Evolutionary conservation across 2,888 invertebrate species (phyloP), one percentile per base, ranked within the genome.

Genomic region (Eulithis testata): DNA sequence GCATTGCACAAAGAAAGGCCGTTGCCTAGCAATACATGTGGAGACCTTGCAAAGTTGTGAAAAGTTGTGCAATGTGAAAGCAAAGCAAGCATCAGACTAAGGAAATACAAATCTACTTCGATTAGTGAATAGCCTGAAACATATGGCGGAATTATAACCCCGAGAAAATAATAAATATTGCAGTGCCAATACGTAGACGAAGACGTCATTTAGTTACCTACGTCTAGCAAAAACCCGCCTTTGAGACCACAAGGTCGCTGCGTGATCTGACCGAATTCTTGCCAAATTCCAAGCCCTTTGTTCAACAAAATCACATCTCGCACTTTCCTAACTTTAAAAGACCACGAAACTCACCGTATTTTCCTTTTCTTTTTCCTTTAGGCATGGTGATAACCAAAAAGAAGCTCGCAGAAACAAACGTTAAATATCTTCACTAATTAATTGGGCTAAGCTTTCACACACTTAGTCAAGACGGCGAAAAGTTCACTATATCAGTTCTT

Each of bases 401-500:
- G 72, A 80, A 81, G 71, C 79, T 76, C 74, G 93, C 91, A 71
- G 71, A 93, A 31, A 31, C 31, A 31, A 94, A 91, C 91, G 88
- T 69, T 87, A 91, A 92, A 89, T 93, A 94, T 94, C 94, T 89
- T 90, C 90, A 91, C 92, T 92, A 92, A 77, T 80, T 84, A 87
- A 80, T 87, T 83, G 70, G 65, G 79, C 91, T 92, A 92, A 75
- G 78, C 79, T 85, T 55, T 88, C 83, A 81, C 91, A 81, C 91
- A 90, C 92, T 89, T 93, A 94, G 96, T 96, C 96, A 96, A 95
- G 96, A 96, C 88, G 96, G 96, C 94, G 95, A 95, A 95, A 94
- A 95, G 95, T 96, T 95, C 86, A 94, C 91, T 95, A 94, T 95
- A 94, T 93, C 94, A 94, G 95, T 95, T 95, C 94, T 95, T 94